phyloP scores from a whole-genome alignment of 1,140 invertebrate species.

The Euura saliciscinereae region DNA sequence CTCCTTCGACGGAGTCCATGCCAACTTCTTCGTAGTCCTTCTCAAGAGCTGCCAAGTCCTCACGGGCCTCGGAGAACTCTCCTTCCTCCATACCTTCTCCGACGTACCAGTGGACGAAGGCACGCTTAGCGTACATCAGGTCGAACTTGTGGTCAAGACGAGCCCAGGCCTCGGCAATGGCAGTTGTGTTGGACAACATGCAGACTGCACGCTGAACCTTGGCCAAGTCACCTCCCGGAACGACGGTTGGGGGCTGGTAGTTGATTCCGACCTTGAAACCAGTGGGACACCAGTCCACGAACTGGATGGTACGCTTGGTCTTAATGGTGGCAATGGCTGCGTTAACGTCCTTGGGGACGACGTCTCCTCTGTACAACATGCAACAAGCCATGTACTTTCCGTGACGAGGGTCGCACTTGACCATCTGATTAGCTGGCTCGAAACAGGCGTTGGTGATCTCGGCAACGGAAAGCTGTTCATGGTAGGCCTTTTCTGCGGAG shows the following conservation, averaged over 20 bases:
- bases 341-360: slow-evolving; percentile 86
- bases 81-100: slow-evolving; percentile 81
- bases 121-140: slow-evolving; percentile 80
- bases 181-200: slow-evolving; percentile 81
- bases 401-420: slow-evolving; percentile 82
- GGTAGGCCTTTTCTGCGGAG: slow-evolving; percentile 82
- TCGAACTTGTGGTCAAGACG: slow-evolving; percentile 81
- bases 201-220: slow-evolving; percentile 77
- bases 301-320: slow-evolving; percentile 83
- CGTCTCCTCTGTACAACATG: slow-evolving; percentile 80
- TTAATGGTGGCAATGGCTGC: slow-evolving; percentile 85
- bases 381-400: slow-evolving; percentile 89
- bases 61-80: slow-evolving; percentile 79
- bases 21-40: slow-evolving; percentile 65
- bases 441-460: slow-evolving; percentile 86
- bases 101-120: slow-evolving; percentile 80
- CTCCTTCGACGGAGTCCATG: slow-evolving; percentile 50
- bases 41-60: slow-evolving; percentile 77
- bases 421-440: slow-evolving; percentile 84
- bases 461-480: slow-evolving; percentile 73
- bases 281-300: slow-evolving; percentile 84
- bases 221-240: slow-evolving; percentile 81
- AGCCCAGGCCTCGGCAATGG: slow-evolving; percentile 76
- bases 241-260: slow-evolving; percentile 70
- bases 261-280: slow-evolving; percentile 74